These are phyloP conservation scores for Electrona antarctica DNA, from an alignment of 2,113 vertebrate species.

Conservation along the genomic window DNA sequence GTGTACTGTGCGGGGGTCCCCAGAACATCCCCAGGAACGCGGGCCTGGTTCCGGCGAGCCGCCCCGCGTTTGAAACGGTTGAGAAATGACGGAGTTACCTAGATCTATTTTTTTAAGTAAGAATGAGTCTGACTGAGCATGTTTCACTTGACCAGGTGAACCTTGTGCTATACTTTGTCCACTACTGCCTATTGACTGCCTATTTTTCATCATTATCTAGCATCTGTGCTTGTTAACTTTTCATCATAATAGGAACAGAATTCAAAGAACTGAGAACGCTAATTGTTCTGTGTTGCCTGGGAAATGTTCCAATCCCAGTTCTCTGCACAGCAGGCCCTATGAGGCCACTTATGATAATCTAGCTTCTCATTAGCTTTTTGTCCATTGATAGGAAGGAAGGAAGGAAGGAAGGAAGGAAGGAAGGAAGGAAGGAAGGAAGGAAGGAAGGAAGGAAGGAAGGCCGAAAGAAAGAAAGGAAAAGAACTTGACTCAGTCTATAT, in stretches of 20 bases:
- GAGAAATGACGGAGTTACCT: too few species aligned
- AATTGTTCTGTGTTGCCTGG: constrained; percentile 39
- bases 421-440: not conserved
- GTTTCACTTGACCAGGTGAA: too few species aligned
- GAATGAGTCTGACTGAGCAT: too few species aligned
- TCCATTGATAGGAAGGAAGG: not conserved
- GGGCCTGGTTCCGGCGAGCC: too few species aligned
- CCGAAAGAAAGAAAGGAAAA: not conserved
- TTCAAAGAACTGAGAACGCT: constrained; percentile 31
- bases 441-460: not conserved
- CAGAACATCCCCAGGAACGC: too few species aligned
- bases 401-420: not conserved
- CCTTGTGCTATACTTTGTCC: too few species aligned
- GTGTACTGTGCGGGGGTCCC: too few species aligned
- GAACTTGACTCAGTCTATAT: constrained; percentile 13
- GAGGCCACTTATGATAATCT: constrained; percentile 3
- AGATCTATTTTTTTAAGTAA: too few species aligned
- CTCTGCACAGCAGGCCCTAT: constrained; percentile 44
- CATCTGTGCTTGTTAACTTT: constrained; percentile 39
- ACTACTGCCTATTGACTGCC: too few species aligned
- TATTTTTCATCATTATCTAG: constrained; percentile 12
- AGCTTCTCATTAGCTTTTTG: constrained; percentile 26
- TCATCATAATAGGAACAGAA: constrained; percentile 32
- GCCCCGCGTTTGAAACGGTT: too few species aligned
- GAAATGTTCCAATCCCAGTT: constrained; percentile 36